Conservation (phyloP, 1,140 invertebrate genomes). For the Bathynomus jamesi region DNA sequence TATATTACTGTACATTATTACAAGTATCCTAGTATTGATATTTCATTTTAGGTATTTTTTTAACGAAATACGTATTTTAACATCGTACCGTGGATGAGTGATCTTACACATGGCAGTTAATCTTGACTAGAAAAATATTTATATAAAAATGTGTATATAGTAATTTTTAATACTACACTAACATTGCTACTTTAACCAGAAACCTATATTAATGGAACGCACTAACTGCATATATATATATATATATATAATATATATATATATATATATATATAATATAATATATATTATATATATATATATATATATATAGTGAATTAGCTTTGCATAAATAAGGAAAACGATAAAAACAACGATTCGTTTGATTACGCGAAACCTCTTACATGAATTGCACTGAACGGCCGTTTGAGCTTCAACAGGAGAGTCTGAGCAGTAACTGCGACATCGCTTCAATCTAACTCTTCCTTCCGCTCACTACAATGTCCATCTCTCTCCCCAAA, state of each 20-base stretch:
- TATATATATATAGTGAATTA: background rate
- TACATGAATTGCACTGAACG: background rate
- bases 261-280: background rate
- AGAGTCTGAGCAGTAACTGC: background rate
- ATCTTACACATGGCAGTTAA: too few species aligned
- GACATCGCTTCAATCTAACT: background rate
- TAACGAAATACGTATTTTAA: too few species aligned
- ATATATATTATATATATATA: background rate
- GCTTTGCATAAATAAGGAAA: background rate
- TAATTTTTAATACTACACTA: too few species aligned
- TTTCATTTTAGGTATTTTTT: too few species aligned
- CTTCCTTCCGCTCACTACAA: background rate
- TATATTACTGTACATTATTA: too few species aligned
- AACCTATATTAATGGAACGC: too few species aligned
- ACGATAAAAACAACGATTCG: background rate
- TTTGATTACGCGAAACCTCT: background rate
- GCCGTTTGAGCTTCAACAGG: background rate
- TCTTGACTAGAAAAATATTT: too few species aligned
- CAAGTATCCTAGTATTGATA: too few species aligned
- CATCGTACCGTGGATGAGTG: too few species aligned
- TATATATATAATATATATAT: slow-evolving; percentile 3
- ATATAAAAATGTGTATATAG: too few species aligned
- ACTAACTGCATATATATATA: background rate
- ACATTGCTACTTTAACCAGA: too few species aligned
- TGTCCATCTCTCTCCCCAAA: background rate